These are phyloP conservation scores for Tinea pellionella DNA, from an alignment of 2,888 invertebrate species.

Conservation along the genomic window DNA sequence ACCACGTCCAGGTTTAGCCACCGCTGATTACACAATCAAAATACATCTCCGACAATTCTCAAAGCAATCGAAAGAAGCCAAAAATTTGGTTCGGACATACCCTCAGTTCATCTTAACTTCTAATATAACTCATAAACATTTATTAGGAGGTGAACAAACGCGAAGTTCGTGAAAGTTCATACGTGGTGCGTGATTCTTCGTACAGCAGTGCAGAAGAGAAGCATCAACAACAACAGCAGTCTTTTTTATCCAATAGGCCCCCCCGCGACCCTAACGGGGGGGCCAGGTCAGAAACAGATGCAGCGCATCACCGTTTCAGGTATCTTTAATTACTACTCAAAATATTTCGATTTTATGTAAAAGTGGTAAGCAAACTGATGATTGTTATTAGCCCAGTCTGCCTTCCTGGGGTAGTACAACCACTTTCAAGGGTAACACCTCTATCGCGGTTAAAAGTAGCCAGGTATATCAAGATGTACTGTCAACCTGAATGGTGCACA, in stretches of 20 bases:
- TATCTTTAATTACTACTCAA: slow-evolving; percentile 19
- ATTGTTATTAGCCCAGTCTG: too few relatives aligned
- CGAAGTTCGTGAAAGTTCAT: slow-evolving; percentile 56
- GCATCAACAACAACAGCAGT: slow-evolving; percentile 48
- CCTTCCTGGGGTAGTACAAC: too few relatives aligned
- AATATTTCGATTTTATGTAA: background rate
- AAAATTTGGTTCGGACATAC: too few relatives aligned
- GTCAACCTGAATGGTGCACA: too few relatives aligned
- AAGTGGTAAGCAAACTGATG: too few relatives aligned
- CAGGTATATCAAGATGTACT: too few relatives aligned
- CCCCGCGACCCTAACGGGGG: slow-evolving; percentile 68
- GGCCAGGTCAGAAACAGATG: slow-evolving; percentile 68
- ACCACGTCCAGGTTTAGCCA: too few relatives aligned
- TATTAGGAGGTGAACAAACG: slow-evolving; percentile 54
- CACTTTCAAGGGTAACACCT: too few relatives aligned
- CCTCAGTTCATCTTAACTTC: background rate
- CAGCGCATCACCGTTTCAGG: slow-evolving; percentile 66
- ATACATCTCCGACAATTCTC: too few relatives aligned
- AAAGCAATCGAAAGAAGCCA: too few relatives aligned
- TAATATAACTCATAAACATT: slow-evolving; percentile 6
- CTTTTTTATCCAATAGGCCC: slow-evolving; percentile 72
- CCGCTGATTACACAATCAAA: too few relatives aligned
- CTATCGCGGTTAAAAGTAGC: too few relatives aligned
- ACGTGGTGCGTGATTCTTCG: slow-evolving; percentile 59
- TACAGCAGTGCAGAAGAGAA: slow-evolving; percentile 61